Base-by-base conservation (phyloP, 1,140 invertebrate genomes). In the Zaprionus kolodkinae region DNA sequence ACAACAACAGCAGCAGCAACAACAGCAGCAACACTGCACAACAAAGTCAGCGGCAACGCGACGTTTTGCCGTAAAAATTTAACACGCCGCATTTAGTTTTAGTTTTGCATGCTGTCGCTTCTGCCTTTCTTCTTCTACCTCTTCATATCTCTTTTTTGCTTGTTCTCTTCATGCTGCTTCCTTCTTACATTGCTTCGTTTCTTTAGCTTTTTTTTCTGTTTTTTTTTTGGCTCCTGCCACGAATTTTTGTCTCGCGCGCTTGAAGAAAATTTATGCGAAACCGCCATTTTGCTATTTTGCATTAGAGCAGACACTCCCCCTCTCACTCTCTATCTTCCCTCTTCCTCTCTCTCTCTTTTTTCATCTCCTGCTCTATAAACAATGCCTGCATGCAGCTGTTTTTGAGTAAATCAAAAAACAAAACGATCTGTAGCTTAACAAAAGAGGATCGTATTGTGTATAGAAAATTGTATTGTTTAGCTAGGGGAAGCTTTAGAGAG, bases 241-340 rank as follows among this genome's bases (percentile, higher is more conserved):
- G n/a, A 45, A 45, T 9, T 76, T 76, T 67, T 76, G 79, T 82
- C 69, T 69, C 77, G 1, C n/a, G 1, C 21, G 73, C 77, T 79
- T 77, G 79, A 79, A 77, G 74, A 52, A 74, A 84, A 85, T 83
- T 77, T 83, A 85, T 79, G 81, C 73, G 68, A 79, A 79, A 64
- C 72, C 80, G 72, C 79, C 83, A 87, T 82, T 86, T 86, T 86
- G 82, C 75, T 64, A 72, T 72, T 80, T 80, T 71, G 59, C 74
- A 76, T 76, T 76, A 72, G 62, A 57, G 43, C 50, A 59, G 59
- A 50, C 30, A 6, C 50, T 13, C 38, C 6, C 21, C 45, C 27
- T 27, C 27, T 50, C 62, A 3, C 30, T 56, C 21, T 63, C 68
- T 63, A 25, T 27, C 52, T 15, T 21, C 21, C 60, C 30, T 9